phyloP scores from a whole-genome alignment of 1,140 invertebrate species.

The Ooceraea biroi region DNA sequence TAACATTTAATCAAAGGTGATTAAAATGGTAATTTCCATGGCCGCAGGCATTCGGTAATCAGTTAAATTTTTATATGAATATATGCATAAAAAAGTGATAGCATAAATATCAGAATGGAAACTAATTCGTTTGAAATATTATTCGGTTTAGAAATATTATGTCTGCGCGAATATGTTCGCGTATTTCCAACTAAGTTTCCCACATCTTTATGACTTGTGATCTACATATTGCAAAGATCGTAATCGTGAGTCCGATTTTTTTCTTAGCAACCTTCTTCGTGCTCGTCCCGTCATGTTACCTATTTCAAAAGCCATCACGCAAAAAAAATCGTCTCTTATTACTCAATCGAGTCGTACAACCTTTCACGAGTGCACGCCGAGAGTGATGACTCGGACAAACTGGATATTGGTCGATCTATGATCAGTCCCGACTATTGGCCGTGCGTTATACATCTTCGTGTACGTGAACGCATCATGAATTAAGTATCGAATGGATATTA shows the following conservation, averaged over 20 bases:
- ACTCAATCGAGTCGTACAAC: constrained; percentile 66
- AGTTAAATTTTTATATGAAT: constrained; percentile 47
- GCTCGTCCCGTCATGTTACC: constrained; percentile 43
- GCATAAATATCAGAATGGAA: constrained; percentile 9
- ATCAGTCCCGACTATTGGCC: constrained; percentile 4
- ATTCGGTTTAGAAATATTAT: background rate
- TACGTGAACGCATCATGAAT: constrained; percentile 43
- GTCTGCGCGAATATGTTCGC: background rate
- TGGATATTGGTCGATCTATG: constrained; percentile 60
- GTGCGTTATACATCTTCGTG: constrained; percentile 57
- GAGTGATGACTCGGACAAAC: constrained; percentile 61
- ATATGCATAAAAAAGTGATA: constrained; percentile 15
- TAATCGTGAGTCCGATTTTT: constrained; percentile 22
- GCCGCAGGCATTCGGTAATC: constrained; percentile 14
- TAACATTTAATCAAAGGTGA: constrained; percentile 38
- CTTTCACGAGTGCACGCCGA: constrained; percentile 69
- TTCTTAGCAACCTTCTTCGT: constrained; percentile 58
- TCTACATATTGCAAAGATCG: constrained; percentile 6
- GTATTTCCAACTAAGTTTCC: constrained; percentile 8
- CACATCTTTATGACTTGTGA: constrained; percentile 5
- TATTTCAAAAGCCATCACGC: constrained; percentile 68
- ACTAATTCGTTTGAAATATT: constrained; percentile 14
- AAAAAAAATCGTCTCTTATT: constrained; percentile 67
- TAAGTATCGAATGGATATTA: constrained; percentile 52
- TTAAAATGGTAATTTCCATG: constrained; percentile 40